phyloP scores from a whole-genome alignment of 1,140 invertebrate genomes.

The Dinoponera quadriceps region DNA sequence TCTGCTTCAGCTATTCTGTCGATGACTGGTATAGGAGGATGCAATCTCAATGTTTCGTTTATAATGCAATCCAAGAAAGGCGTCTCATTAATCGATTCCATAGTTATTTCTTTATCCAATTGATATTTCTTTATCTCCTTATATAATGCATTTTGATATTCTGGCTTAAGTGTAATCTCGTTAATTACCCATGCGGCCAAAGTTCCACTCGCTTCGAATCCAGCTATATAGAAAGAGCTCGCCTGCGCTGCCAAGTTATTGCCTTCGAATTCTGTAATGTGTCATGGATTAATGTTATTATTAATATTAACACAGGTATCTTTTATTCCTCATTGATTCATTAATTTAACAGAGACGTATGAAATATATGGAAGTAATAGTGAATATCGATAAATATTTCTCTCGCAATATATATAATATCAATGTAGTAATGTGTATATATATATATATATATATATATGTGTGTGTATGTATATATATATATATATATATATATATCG shows the following conservation, averaged over 20 bases:
- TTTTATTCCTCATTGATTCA: background rate
- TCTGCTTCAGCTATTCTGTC: constrained; percentile 83
- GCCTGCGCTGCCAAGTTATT: constrained; percentile 78
- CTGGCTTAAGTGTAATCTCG: constrained; percentile 79
- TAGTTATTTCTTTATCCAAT: constrained; percentile 62
- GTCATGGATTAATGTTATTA: background rate
- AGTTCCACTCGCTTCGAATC: constrained; percentile 86
- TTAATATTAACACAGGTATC: constrained; percentile 6
- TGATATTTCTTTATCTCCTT: constrained; percentile 86
- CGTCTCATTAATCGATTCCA: constrained; percentile 74
- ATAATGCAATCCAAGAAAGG: constrained; percentile 74
- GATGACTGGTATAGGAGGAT: constrained; percentile 87
- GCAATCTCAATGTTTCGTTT: constrained; percentile 85
- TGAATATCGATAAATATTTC: background rate
- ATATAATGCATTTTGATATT: constrained; percentile 82
- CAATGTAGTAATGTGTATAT: constrained; percentile 14
- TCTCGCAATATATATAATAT: background rate
- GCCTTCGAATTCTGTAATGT: constrained; percentile 72
- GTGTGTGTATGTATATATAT: too few relatives aligned
- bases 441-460: background rate
- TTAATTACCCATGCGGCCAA: constrained; percentile 83
- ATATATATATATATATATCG: too few relatives aligned
- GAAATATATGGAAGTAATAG: background rate
- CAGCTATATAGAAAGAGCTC: constrained; percentile 84
- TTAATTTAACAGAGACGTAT: background rate